Base-by-base conservation (phyloP, 2,888 invertebrate genomes). In the Odontothrips loti region DNA sequence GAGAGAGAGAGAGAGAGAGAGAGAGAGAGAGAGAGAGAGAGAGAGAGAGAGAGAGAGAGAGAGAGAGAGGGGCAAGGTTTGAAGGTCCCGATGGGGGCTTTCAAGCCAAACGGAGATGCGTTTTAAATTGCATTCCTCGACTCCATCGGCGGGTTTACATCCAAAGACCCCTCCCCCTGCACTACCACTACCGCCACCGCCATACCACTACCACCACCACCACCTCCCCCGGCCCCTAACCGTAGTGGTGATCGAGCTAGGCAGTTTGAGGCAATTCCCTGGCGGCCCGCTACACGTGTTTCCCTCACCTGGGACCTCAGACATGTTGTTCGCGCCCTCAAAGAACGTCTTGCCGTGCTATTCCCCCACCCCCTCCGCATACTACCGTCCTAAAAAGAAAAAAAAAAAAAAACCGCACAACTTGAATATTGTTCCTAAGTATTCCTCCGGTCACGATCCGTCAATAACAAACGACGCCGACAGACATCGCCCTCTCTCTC, bases 91-190 rank as follows among this genome's bases (percentile, higher is more conserved):
- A 11, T 27, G 68, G 68, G 27, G 68, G 68, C 68, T 75, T 75
- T 75, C 17, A 58, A 58, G 58, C 58, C 58, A 58, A 75, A 75
- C 68, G 68, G 27, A 27, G 68, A 75, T 75, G 23, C 68, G 68
- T 23, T 75, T 75, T 75, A 75, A 75, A 75, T 75, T 75, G 68
- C 68, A 75, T 75, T 75, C 68, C 68, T 58, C 58, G 58, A 10
- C 68, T 75, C 68, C 12, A 68, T 68, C 23, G 27, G 68, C 27
- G 68, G 68, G 68, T 23, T 27, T 75, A 75, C 68, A 75, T 75
- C 27, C 68, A 10, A 75, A 11, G 68, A 15, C 15, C 20, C 15
- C 58, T 20, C 51, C n/a, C n/a, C n/a, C 34, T 43, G 34, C 34
- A 43, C 34, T 43, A 6, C 34, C 34, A 2, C 34, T 43, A 43